phyloP scores from a whole-genome alignment of 1,140 invertebrate species.

The Diorhabda sublineata region DNA sequence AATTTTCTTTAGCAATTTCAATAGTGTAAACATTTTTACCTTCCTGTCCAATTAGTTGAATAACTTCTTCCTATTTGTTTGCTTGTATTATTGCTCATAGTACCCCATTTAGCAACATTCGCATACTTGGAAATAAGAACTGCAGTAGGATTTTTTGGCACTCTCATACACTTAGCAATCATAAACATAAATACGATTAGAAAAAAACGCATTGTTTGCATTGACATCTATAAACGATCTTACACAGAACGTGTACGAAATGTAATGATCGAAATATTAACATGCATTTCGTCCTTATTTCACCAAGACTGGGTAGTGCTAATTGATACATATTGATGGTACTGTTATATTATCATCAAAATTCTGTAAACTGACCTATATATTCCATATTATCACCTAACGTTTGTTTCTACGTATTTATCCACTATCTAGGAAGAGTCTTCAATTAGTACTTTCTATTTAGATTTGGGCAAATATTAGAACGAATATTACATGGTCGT shows the following conservation, averaged over 20 bases:
- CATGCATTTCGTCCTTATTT: slow-evolving; percentile 31
- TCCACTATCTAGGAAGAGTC: not conserved
- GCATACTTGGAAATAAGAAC: slow-evolving; percentile 38
- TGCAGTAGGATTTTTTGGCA: slow-evolving; percentile 27
- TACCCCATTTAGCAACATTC: slow-evolving; percentile 43
- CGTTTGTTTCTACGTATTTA: slow-evolving; percentile 1
- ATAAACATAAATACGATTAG: slow-evolving; percentile 17
- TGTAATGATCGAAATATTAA: slow-evolving; percentile 21
- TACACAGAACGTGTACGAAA: slow-evolving; percentile 21
- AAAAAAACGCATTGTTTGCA: slow-evolving; percentile 12
- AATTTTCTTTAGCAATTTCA: not conserved
- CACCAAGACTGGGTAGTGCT: slow-evolving; percentile 36
- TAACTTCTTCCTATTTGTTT: slow-evolving; percentile 28
- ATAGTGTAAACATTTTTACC: slow-evolving; percentile 26
- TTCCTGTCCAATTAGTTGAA: slow-evolving; percentile 38
- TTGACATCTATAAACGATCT: slow-evolving; percentile 9
- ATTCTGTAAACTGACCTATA: not conserved
- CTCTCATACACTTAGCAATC: slow-evolving; percentile 19
- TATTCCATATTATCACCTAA: slow-evolving; percentile 5
- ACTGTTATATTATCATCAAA: slow-evolving; percentile 33
- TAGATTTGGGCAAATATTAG: not conserved
- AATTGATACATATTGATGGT: slow-evolving; percentile 36
- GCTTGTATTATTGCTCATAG: slow-evolving; percentile 16
- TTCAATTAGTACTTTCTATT: slow-evolving; percentile 1
- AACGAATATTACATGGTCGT: no score